Percentiles rank a stretch among this genome's conserved stretches.
Conservation (phyloP, 2,113 vertebrate species). For the Pyrgilauda ruficollis region DNA sequence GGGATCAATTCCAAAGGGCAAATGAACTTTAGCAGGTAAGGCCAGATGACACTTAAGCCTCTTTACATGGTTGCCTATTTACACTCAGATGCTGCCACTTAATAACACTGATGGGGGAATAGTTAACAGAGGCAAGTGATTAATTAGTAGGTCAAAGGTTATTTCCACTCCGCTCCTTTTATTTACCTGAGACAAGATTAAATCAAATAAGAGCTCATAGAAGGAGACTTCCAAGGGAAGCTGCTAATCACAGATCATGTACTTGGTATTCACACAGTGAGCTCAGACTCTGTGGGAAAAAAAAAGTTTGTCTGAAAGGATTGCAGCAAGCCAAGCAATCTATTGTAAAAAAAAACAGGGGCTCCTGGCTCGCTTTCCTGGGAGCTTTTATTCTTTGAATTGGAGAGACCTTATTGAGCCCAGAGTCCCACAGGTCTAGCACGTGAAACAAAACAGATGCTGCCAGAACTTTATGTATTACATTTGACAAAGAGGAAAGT, state of each 20-base stretch:
- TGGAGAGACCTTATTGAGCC: constrained; percentile 4
- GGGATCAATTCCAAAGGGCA: background rate
- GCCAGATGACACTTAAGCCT: constrained; percentile 13
- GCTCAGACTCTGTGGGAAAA: background rate
- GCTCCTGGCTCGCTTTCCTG: background rate
- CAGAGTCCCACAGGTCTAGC: background rate
- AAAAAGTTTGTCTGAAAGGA: background rate
- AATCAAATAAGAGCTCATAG: constrained; percentile 1
- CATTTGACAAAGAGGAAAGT: background rate
- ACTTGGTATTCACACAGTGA: background rate
- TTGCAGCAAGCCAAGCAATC: background rate
- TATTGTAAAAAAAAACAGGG: background rate
- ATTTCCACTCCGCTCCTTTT: background rate
- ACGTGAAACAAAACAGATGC: constrained; percentile 7
- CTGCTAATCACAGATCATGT: background rate
- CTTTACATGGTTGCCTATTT: background rate
- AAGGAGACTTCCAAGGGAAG: background rate
- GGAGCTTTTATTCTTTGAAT: constrained; percentile 26
- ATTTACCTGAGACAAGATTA: constrained; percentile 41
- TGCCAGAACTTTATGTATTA: background rate
- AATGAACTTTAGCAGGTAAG: background rate
- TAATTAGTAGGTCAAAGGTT: constrained; percentile 42
- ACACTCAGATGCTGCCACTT: background rate
- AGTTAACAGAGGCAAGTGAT: constrained; percentile 20
- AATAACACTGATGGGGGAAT: background rate